Conservation (phyloP, 2,113 vertebrate genomes). For the Ictalurus furcatus region DNA sequence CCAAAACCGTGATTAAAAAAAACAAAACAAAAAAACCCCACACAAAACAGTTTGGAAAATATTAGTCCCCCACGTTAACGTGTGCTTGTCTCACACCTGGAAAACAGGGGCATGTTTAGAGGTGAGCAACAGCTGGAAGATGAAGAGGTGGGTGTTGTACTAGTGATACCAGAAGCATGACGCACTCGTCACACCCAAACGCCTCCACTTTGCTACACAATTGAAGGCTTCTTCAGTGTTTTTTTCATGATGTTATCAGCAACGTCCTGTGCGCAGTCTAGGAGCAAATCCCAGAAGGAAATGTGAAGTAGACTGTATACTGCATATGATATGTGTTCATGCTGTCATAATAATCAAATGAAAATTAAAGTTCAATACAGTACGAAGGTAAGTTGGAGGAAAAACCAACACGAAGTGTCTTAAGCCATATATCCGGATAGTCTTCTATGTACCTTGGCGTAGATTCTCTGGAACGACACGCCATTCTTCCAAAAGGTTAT, state of each 20-base stretch:
- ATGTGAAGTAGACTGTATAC: neutral
- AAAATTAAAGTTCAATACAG: neutral
- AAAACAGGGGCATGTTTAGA: constrained; percentile 31
- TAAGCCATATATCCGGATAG: neutral
- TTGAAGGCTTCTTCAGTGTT: constrained; percentile 33
- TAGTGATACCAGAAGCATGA: constrained; percentile 52
- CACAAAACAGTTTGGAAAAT: neutral
- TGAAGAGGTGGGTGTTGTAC: constrained; percentile 36
- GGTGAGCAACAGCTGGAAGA: constrained; percentile 40
- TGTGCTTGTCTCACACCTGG: constrained; percentile 33
- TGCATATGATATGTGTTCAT: too few relatives aligned
- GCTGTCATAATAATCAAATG: neutral
- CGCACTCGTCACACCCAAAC: constrained; percentile 47
- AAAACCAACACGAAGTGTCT: neutral
- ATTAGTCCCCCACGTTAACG: neutral
- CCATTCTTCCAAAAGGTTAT: neutral
- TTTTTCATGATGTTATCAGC: constrained; percentile 37
- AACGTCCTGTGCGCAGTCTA: neutral
- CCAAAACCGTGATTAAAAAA: too few relatives aligned
- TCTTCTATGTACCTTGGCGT: neutral
- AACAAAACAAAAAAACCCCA: too few relatives aligned
- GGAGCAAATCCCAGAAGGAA: neutral
- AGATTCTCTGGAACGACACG: neutral
- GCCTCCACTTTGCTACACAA: constrained; percentile 45
- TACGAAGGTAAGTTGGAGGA: neutral